phyloP scores from a whole-genome alignment of 1,140 invertebrate species.

The Heliconius congener region DNA sequence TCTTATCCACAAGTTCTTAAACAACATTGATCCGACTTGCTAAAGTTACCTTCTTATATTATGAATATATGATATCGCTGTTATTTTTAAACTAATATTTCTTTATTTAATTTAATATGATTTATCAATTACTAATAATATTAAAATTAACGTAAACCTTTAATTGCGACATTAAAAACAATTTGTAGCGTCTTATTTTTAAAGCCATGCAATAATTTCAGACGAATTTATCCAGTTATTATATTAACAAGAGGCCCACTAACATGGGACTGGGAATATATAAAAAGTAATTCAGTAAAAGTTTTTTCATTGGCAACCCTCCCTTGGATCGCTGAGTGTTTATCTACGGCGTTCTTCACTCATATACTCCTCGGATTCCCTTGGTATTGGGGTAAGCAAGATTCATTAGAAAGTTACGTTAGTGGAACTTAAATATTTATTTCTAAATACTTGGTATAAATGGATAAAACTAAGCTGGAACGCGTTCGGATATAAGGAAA shows the following conservation, averaged over 20 bases:
- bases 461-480: background rate
- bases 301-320: conserved; percentile 91
- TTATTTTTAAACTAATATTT: background rate
- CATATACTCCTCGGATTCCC: conserved; percentile 90
- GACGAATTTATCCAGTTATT: conserved; percentile 93
- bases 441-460: conserved; percentile 3
- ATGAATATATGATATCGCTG: background rate
- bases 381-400: conserved; percentile 89
- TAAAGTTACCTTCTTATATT: background rate
- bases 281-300: conserved; percentile 89
- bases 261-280: conserved; percentile 92
- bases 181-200: background rate
- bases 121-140: background rate
- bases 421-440: conserved; percentile 10
- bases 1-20: conserved; percentile 20
- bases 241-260: conserved; percentile 96
- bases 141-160: conserved; percentile 17
- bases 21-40: conserved; percentile 23
- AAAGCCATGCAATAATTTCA: conserved; percentile 43
- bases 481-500: background rate
- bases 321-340: conserved; percentile 92
- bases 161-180: background rate
- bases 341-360: conserved; percentile 85
- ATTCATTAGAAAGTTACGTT: conserved; percentile 18
- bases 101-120: background rate